Base-by-base conservation (phyloP, 2,888 invertebrate species). In the Oscheius sp. region DNA sequence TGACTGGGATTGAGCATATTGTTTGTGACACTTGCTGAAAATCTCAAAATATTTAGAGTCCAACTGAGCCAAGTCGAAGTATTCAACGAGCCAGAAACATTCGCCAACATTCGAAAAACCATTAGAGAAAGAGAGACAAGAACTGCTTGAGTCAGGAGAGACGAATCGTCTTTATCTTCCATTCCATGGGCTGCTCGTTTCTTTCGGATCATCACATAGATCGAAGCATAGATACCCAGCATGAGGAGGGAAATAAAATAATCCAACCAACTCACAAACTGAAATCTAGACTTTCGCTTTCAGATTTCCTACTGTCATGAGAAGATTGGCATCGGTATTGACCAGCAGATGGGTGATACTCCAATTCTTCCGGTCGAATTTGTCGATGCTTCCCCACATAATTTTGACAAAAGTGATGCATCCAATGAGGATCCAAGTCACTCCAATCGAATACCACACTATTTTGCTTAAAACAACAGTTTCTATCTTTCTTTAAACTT, bases 1-100 rank as follows among this genome's bases (percentile, higher is more conserved):
- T 27, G 31, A 48, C 64, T 48, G 17, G 64, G 64, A 48, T 64
- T 64, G 33, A 64, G 64, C 64, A 64, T 64, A 20, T 64, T 64
- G n/a, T 64, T 64, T 15, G 33, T 34, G 25, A 64, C 50, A 33
- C 29, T 31, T 5, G 64, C 48, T 23, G 34, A 31, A 12, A 50
- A 64, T n/a, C 64, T 48, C 6, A 50, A 23, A 20, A 64, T 64
- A 25, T 64, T 64, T 5, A 64, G 23, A 10, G 50, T 12, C 64
- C 46, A 46, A 2, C 15, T 46, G 23, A 64, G 12, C 15, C 29
- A 64, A 15, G 27, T 31, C 1, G 15, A 17, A 8, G 48, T 23
- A 5, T 27, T 27, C 2, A 64, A 17, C 12, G 48, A 48, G 1
- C 33, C 48, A 25, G 48, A 31, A 4, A 64, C 12, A 20, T 64